These are phyloP conservation scores for Pterois miles DNA, from an alignment of 2,797 vertebrate species.

Conservation along the genomic window DNA sequence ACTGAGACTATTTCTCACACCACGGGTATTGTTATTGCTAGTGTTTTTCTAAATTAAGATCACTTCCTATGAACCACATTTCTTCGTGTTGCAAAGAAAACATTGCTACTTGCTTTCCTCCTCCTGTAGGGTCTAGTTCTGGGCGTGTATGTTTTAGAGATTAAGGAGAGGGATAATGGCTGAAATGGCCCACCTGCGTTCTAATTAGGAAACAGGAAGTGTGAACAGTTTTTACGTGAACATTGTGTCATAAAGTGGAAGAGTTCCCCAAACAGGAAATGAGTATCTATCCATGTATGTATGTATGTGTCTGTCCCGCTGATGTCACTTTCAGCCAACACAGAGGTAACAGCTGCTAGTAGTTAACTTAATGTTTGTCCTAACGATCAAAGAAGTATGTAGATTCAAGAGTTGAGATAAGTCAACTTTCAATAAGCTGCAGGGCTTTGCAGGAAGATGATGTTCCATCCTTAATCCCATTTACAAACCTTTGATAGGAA, in stretches of 20 bases:
- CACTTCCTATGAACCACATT: not conserved
- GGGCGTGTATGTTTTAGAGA: conserved; percentile 17
- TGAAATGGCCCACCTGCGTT: not conserved
- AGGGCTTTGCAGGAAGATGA: not conserved
- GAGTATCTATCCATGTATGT: no score
- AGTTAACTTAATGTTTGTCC: not conserved
- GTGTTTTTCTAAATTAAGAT: conserved; percentile 45
- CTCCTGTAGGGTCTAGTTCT: not conserved
- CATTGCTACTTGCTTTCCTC: not conserved
- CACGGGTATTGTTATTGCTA: not conserved
- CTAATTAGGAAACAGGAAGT: conserved; percentile 2
- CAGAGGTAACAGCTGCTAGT: not conserved
- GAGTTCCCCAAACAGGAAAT: not conserved
- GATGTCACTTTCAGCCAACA: not conserved
- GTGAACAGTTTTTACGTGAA: not conserved
- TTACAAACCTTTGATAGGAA: not conserved
- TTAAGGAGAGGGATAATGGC: not conserved
- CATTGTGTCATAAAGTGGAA: not conserved
- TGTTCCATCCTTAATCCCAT: not conserved
- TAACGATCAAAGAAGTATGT: not conserved
- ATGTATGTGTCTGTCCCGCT: not conserved
- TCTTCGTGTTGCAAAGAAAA: conserved; percentile 3
- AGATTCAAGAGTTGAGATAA: not conserved
- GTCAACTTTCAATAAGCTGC: not conserved
- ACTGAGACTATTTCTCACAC: conserved; percentile 15